Evolutionary conservation across 2,113 vertebrate genomes (phyloP), one percentile per base, ranked within the genome.

Genomic region (cat (Felis catus)): DNA sequence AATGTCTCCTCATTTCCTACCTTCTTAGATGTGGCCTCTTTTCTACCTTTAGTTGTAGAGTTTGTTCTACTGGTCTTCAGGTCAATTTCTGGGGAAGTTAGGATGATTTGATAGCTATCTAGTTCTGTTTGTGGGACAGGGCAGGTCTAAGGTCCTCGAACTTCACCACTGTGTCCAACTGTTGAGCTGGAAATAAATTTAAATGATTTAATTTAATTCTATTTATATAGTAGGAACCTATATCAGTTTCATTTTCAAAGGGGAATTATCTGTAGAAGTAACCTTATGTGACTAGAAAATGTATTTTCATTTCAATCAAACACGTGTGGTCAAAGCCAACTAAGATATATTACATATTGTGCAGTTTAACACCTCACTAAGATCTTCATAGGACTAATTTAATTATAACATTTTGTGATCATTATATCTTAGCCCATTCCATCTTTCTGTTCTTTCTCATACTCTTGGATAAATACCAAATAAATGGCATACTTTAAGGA

Each of bases 301-400:
- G 0, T 21, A 51, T 76, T 89, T n/a, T 87, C 10, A 55, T 27
- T 88, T 95, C 66, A 73, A 19, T 63, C 63, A 85, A 79, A 63
- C 10, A 66, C 23, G 5, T 25, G 33, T 70, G 68, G 93, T 95
- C 31, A 96, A 89, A 92, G 65, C 36, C 83, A 94, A 80, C 1
- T 33, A 12, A 80, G 82, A 51, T 58, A 78, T 27, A 73, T 92
- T 87, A 94, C 7, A 63, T 70, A 91, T 95, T 95, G 70, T 95
- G 31, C 93, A 89, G 15, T 70, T 66, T 93, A 66, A 89, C 10
- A 89, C 58, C 21, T 16, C 13, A 18, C 25, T 39, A 61, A 82
- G 39, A 78, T 95, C 66, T 76, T 91, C 53, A 41, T 25, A 96
- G 45, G 45, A 79, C 65, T 86, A 86, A 83, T 97, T 78, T 96